Evolutionary conservation across 1,140 invertebrate genomes (phyloP).

Genomic region (Schlechtendalia chinensis): DNA sequence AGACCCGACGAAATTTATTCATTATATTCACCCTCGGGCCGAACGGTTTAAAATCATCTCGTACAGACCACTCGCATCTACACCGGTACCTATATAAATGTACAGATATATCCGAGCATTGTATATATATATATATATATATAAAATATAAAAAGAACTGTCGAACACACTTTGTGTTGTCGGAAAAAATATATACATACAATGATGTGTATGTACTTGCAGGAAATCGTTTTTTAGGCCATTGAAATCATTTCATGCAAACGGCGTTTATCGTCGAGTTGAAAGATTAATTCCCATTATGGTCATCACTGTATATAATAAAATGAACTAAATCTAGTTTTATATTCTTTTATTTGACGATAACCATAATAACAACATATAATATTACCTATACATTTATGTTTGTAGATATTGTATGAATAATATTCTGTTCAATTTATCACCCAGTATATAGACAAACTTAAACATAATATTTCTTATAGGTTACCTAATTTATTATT

Average conservation of each 20-base stretch:
- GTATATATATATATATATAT: neutral
- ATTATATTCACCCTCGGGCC: constrained; percentile 3
- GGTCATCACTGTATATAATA: neutral
- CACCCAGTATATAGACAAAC: too few species aligned
- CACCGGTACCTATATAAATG: neutral
- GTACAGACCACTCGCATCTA: neutral
- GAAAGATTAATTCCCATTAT: neutral
- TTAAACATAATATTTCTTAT: too few species aligned
- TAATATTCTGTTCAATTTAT: too few species aligned
- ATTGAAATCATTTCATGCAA: neutral
- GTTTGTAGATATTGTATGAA: too few species aligned
- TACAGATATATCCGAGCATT: neutral
- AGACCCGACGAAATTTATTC: neutral
- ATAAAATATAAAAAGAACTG: too few species aligned
- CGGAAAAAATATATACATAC: too few species aligned
- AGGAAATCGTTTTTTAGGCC: neutral
- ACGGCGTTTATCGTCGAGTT: neutral
- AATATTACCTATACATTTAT: too few species aligned
- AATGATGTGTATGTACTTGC: too few species aligned
- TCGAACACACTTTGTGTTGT: too few species aligned
- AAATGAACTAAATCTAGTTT: neutral
- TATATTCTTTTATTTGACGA: too few species aligned
- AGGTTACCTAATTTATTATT: neutral
- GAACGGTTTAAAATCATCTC: neutral
- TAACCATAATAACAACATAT: neutral